Base-by-base conservation (phyloP, 2,113 vertebrate genomes). In the Tichodroma muraria region DNA sequence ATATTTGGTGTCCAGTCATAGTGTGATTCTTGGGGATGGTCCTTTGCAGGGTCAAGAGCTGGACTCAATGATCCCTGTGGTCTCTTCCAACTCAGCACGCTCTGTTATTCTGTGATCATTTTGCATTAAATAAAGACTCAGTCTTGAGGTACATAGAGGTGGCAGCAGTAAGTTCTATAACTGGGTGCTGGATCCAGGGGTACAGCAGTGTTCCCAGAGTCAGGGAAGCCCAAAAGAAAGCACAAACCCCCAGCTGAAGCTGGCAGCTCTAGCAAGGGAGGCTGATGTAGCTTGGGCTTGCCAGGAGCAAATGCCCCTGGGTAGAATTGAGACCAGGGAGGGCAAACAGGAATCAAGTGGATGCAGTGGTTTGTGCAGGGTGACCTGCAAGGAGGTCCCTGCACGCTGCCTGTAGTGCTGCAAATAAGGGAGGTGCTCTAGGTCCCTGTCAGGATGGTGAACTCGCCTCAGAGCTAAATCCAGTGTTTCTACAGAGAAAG, bases 171-270 rank as follows among this genome's bases (percentile, higher is more conserved):
- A 60, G 1, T 31, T 28, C 38, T 64, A 2, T 10, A 20, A 11
- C 6, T 27, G 14, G 11, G 16, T 2, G 1, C 8, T 31, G 10
- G 13, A 15, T 31, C 0, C 3, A 47, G 20, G 30, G 10, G 5
- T 61, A 15, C 6, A 31, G 8, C 4, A 23, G 4, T 6, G 2
- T 15, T 71, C 21, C 3, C 0, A 0, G 19, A 28, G 8, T 9
- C 27, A 44, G 13, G 6, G 7, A 37, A 60, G 38, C 2, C 3
- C 0, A 2, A 15, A 3, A 17, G 31, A 49, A 50, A 49, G 2
- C 40, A 38, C 23, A 52, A 31, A 54, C 6, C 5, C 10, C 6
- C 1, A 4, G 9, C 14, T 23, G 12, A 11, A 50, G 10, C 16
- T 8, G 6, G 4, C 4, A 65, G 31, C 8, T 85, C 35, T 37